Evolutionary conservation across 2,113 vertebrate species (phyloP).

Genomic region (Microcebus ravelobensis): DNA sequence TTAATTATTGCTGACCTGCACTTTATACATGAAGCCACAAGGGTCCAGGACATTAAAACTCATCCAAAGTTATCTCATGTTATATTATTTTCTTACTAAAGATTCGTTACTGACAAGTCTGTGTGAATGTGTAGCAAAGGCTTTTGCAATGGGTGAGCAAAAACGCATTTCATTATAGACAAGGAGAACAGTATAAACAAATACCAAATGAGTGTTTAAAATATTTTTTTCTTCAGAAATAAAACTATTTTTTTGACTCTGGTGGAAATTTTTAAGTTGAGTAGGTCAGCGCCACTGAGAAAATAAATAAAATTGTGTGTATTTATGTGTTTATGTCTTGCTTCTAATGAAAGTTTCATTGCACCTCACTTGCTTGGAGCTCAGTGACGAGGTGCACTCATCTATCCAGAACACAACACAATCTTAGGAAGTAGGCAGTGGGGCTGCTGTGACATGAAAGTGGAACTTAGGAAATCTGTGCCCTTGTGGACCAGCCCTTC

Average conservation of each 20-base stretch:
- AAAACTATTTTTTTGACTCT: neutral
- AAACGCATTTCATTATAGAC: neutral
- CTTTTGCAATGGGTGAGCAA: neutral
- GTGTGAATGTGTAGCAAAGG: neutral
- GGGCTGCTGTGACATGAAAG: neutral
- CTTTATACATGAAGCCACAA: neutral
- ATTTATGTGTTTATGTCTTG: neutral
- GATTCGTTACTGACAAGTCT: neutral
- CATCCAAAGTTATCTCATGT: neutral
- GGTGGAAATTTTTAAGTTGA: conserved; percentile 7
- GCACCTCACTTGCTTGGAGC: neutral
- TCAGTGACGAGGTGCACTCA: neutral
- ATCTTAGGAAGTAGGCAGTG: neutral
- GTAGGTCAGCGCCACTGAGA: neutral
- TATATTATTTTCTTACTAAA: neutral
- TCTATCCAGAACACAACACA: neutral
- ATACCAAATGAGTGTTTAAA: neutral
- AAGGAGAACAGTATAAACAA: neutral
- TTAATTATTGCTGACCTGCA: neutral
- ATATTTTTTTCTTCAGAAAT: conserved; percentile 41
- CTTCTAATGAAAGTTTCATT: neutral
- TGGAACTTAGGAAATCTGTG: neutral
- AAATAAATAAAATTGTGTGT: neutral
- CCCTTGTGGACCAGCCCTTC: neutral
- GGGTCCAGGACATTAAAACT: neutral